These are phyloP conservation scores for Pseudomyrmex pallidus DNA, from an alignment of 1,140 invertebrate species.

Conservation along the genomic window DNA sequence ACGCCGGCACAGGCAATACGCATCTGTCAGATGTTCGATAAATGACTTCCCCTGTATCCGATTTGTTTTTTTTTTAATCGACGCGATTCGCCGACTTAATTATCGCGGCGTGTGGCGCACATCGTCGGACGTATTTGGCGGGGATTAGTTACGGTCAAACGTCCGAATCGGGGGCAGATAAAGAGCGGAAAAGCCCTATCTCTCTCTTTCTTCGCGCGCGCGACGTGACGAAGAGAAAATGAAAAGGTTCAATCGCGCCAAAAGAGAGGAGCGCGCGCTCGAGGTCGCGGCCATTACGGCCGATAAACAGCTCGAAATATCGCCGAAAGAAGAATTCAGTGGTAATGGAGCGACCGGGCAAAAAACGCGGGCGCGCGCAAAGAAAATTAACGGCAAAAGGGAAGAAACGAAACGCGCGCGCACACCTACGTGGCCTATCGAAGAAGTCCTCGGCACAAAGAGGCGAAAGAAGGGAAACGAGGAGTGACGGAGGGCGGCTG, in stretches of 20 bases:
- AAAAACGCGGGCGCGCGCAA: conserved; percentile 51
- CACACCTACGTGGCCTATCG: conserved; percentile 65
- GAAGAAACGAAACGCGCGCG: conserved; percentile 54
- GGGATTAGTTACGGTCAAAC: conserved; percentile 18
- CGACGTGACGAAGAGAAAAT: conserved; percentile 16
- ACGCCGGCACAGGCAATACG: too few species aligned
- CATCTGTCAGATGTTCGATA: too few species aligned
- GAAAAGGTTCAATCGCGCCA: conserved; percentile 27
- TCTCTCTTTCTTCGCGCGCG: not conserved
- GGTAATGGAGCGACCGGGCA: conserved; percentile 59
- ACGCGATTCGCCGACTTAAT: not conserved
- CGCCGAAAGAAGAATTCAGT: conserved; percentile 63
- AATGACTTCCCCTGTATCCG: too few species aligned
- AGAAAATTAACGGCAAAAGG: conserved; percentile 68
- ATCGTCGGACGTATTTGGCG: conserved; percentile 7
- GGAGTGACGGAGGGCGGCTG: conserved; percentile 62
- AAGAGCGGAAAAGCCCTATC: not conserved
- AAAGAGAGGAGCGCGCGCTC: conserved; percentile 32
- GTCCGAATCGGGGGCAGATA: conserved; percentile 8
- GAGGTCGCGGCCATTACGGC: conserved; percentile 59
- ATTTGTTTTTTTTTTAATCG: not conserved
- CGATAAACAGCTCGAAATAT: conserved; percentile 64
- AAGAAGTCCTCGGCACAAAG: conserved; percentile 53
- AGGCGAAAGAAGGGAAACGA: conserved; percentile 54
- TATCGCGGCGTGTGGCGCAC: not conserved